Percentiles rank a stretch among this genome's conserved stretches.
These are phyloP conservation scores for Syritta pipiens DNA, from an alignment of 2,888 invertebrate genomes.

Conservation along the genomic window DNA sequence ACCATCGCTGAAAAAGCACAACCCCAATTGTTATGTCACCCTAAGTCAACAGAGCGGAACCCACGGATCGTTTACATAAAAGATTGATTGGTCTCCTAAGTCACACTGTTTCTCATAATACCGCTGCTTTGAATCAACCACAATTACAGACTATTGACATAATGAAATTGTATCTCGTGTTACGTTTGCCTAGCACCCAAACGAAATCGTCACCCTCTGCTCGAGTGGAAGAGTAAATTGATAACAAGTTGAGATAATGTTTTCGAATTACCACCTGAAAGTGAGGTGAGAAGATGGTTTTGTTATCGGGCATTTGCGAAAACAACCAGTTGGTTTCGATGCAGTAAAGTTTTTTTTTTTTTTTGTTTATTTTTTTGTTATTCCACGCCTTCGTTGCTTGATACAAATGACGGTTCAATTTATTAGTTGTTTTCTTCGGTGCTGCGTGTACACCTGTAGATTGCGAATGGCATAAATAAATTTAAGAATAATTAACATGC, in stretches of 20 bases:
- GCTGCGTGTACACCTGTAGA: background rate
- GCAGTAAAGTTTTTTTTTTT: constrained; percentile 1
- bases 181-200: constrained; percentile 17
- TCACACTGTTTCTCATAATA: background rate
- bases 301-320: constrained; percentile 38
- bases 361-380: constrained; percentile 4
- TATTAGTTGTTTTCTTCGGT: too few relatives aligned
- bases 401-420: too few relatives aligned
- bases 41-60: too few relatives aligned
- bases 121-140: background rate
- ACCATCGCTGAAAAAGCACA: too few relatives aligned
- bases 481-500: background rate
- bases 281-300: constrained; percentile 21
- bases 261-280: constrained; percentile 36
- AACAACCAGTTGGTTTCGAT: constrained; percentile 26
- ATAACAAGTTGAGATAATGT: constrained; percentile 12
- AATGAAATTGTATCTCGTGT: background rate
- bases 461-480: background rate
- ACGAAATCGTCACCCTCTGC: background rate
- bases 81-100: constrained; percentile 1
- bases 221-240: constrained; percentile 9
- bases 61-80: too few relatives aligned
- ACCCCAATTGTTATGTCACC: too few relatives aligned
- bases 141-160: background rate
- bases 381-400: too few relatives aligned